Evolutionary conservation across 2,888 invertebrate genomes (phyloP).

Genomic region (Lochmaea crataegi): DNA sequence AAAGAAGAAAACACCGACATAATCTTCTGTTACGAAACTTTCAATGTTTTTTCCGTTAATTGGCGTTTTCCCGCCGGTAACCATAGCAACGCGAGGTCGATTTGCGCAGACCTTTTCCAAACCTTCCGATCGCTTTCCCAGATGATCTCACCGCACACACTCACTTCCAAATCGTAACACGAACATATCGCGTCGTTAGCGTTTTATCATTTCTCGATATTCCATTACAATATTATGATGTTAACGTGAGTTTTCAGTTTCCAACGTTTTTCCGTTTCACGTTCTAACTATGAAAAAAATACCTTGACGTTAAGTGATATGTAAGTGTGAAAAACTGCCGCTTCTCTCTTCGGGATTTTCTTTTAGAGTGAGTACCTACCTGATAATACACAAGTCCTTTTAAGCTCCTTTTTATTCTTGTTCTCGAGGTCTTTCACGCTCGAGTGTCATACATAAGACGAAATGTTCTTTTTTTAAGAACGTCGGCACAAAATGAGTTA

Average conservation of each 20-base stretch:
- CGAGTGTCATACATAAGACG: background rate
- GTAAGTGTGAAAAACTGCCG: background rate
- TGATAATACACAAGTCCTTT: background rate
- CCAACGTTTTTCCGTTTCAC: background rate
- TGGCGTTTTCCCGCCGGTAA: constrained; percentile 61
- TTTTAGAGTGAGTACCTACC: background rate
- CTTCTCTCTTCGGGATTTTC: constrained; percentile 5
- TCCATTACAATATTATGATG: constrained; percentile 1
- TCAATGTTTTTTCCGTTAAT: constrained; percentile 47
- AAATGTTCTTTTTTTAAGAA: background rate
- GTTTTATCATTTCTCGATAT: background rate
- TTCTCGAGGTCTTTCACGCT: background rate
- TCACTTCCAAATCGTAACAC: constrained; percentile 33
- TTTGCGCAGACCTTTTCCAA: constrained; percentile 58
- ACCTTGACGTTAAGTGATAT: constrained; percentile 2
- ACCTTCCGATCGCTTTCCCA: constrained; percentile 51
- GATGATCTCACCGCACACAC: constrained; percentile 52
- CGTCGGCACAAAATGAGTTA: no score
- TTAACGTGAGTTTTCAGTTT: constrained; percentile 8
- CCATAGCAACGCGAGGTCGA: constrained; percentile 62
- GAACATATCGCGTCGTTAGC: constrained; percentile 13
- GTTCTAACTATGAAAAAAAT: background rate
- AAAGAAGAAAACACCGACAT: constrained; percentile 4
- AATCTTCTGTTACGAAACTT: constrained; percentile 37
- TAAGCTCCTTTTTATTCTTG: background rate